Base-by-base conservation (phyloP, 2,113 vertebrate genomes). In the Ascaphus truei region DNA sequence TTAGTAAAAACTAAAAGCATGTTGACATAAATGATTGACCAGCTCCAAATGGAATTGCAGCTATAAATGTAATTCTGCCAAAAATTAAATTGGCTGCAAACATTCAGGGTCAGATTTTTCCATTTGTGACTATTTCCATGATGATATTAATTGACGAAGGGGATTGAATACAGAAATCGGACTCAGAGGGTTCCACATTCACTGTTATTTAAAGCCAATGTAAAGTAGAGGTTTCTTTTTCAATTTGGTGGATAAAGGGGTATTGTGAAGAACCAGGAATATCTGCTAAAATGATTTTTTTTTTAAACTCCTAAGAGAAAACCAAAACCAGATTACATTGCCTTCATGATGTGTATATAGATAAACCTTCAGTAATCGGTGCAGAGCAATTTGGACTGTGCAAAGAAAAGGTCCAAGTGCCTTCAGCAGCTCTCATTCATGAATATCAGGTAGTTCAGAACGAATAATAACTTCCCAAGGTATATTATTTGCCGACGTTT, bases 1-100 rank as follows among this genome's bases (percentile, higher is more conserved):
- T 62, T 15, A 22, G 41, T 23, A 33, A 34, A 62, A 34, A 10
- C n/a, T n/a, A n/a, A 34, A n/a, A 62, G 27, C 43, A 18, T 34
- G 61, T 30, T 30, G 16, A 34, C 22, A 36, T 51, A 63, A 63
- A 63, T 63, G 47, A 36, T 36, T 23, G 61, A 63, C 27, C 43
- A 18, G 3, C 39, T 30, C 39, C 3, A 26, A 23, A 22, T 25
- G 60, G 31, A 15, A n/a, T 18, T 16, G 20, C 45, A 12, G 20
- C 3, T 36, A 16, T 16, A 50, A 11, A 51, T 36, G 43, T 51
- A 53, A 65, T 55, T 53, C 50, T 18, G 48, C 48, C 62, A 18
- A 53, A n/a, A 53, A 41, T 29, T 53, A 65, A 53, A 65, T 65
- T 65, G 62, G 33, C 48, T 65, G 45, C 16, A 33, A 50, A 62